Conservation (phyloP, 2,888 invertebrate species). For the Rhingia campestris region DNA sequence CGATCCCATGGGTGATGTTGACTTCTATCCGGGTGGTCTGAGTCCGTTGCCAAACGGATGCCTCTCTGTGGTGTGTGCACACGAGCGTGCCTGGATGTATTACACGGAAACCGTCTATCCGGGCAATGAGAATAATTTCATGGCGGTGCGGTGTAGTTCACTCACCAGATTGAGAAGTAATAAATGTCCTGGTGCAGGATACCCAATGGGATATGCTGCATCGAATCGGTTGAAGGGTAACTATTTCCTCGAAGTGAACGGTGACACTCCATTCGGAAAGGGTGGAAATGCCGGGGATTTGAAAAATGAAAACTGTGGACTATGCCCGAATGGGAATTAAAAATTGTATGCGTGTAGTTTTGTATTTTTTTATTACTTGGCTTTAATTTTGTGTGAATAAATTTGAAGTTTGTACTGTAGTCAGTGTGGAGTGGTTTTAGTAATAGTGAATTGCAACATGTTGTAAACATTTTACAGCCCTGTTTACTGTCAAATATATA, state of each 20-base stretch:
- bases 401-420: too few species aligned
- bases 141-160: constrained; percentile 77
- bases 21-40: constrained; percentile 80
- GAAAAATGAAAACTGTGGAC: constrained; percentile 35
- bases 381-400: too few species aligned
- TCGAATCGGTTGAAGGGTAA: constrained; percentile 79
- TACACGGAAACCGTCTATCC: constrained; percentile 80
- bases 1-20: constrained; percentile 79
- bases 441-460: too few species aligned
- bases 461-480: too few species aligned
- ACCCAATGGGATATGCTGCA: constrained; percentile 80
- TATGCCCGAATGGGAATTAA: constrained; percentile 30
- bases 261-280: constrained; percentile 77
- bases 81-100: constrained; percentile 79
- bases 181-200: constrained; percentile 77
- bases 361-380: neutral
- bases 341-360: too few species aligned
- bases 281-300: constrained; percentile 26
- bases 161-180: constrained; percentile 76
- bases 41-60: constrained; percentile 79
- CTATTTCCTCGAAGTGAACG: constrained; percentile 80
- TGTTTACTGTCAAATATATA: too few species aligned
- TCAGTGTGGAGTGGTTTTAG: too few species aligned
- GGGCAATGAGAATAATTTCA: constrained; percentile 77
- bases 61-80: constrained; percentile 78